phyloP scores from a whole-genome alignment of 2,797 vertebrate species.

The Sorex maritimensis region DNA sequence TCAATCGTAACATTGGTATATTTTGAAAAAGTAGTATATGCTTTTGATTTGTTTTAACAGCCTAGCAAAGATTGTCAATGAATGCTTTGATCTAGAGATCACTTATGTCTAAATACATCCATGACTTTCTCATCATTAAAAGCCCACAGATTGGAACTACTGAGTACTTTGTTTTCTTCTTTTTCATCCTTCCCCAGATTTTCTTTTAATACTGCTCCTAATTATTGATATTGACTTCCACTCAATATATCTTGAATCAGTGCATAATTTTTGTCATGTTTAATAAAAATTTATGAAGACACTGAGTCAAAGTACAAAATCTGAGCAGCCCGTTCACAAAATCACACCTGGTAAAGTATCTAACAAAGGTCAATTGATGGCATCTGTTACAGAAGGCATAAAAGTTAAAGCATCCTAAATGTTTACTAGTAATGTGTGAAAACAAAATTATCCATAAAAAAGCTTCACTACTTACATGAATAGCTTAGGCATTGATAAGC shows the following conservation, averaged over 20 bases:
- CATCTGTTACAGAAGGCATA: not conserved
- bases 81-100: not conserved
- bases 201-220: conserved; percentile 23
- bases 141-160: not conserved
- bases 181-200: not conserved
- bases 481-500: conserved; percentile 39
- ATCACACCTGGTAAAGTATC: conserved; percentile 28
- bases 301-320: conserved; percentile 64
- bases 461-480: conserved; percentile 19
- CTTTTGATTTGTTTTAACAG: not conserved
- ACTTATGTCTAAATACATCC: not conserved
- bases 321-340: conserved; percentile 51
- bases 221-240: not conserved
- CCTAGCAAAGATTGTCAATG: not conserved
- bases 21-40: not conserved
- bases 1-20: not conserved
- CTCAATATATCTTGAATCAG: conserved; percentile 22
- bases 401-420: conserved; percentile 58
- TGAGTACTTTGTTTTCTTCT: not conserved
- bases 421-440: conserved; percentile 65
- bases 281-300: conserved; percentile 61
- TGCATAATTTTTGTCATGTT: conserved; percentile 44
- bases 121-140: not conserved
- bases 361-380: conserved; percentile 73
- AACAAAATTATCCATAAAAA: conserved; percentile 69